Base-by-base conservation (phyloP, 2,797 vertebrate species). In the Schizopygopsis pylzovi region DNA sequence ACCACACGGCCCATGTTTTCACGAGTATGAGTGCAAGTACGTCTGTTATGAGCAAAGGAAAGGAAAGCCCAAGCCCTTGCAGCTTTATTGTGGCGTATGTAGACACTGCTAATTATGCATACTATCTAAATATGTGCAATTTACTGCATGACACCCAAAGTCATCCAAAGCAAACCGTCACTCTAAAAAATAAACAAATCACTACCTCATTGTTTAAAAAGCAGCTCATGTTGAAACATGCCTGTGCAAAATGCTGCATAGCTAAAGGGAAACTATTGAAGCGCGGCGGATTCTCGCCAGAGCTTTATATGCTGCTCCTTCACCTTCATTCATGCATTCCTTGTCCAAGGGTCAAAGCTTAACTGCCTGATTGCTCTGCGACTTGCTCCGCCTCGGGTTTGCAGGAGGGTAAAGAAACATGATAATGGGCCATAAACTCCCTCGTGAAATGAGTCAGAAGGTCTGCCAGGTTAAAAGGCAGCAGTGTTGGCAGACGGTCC, bases 341-440 rank as follows among this genome's bases (percentile, higher is more conserved):
- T 1, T 72, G 82, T 86, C 25, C 61, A 85, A 85, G 85, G 87
- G 87, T 88, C 82, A 73, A 85, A 83, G 87, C 85, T 88, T 88
- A 79, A 85, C 79, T 39, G 54, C 76, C 56, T 81, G 41, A 49
- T 39, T 33, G 54, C 73, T 86, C 77, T 54, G 39, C 25, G 63
- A 83, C 83, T 82, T 63, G 45, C 33, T 1, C 54, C 7, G 18
- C 28, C 71, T 79, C 45, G n/a, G 41, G 56, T 80, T 59, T 80
- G 37, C 41, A 73, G 28, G 6, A 68, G 78, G 54, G 67, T 84
- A 79, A 73, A 70, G 75, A 6, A 71, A 7, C 59, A 54, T 10
- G 11, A 81, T 84, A 84, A 77, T 25, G 20, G 45, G 25, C 80
- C 20, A 67, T 83, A 81, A 68, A 84, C 73, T n/a, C 63, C 67